Conservation (phyloP, 2,888 invertebrate genomes). For the Lasioglossum morio region DNA sequence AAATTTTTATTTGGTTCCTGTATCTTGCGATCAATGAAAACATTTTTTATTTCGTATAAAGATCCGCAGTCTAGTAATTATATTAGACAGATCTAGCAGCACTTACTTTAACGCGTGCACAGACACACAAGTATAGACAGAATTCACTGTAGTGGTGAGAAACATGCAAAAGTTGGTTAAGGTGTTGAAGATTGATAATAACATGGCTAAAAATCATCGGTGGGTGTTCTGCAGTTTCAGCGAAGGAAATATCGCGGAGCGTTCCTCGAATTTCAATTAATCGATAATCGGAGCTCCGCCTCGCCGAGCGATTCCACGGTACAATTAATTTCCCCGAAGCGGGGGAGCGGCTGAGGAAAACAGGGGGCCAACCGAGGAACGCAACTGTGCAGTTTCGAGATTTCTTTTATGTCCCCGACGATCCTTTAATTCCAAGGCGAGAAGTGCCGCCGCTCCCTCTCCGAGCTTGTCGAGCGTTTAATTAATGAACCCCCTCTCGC, state of each 20-base stretch:
- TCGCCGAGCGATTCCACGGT: background rate
- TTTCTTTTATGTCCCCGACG: background rate
- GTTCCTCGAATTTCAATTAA: background rate
- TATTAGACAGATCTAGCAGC: too few species aligned
- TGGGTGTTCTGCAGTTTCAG: background rate
- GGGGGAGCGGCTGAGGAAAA: background rate
- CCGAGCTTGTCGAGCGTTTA: conserved; percentile 4
- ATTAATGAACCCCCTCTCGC: background rate
- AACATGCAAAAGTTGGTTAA: too few species aligned
- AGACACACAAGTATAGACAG: too few species aligned
- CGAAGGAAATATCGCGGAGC: background rate
- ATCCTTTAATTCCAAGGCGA: background rate
- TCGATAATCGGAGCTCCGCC: background rate
- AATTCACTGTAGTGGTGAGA: too few species aligned
- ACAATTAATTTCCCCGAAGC: conserved; percentile 7
- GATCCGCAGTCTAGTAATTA: too few species aligned
- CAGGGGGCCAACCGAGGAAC: background rate
- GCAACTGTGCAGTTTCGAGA: conserved; percentile 1
- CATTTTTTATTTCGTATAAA: too few species aligned
- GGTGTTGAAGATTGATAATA: too few species aligned
- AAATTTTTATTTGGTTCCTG: too few species aligned
- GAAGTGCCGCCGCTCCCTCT: background rate
- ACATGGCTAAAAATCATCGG: too few species aligned
- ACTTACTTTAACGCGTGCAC: too few species aligned
- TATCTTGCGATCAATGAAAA: too few species aligned